Evolutionary conservation across 2,888 invertebrate genomes (phyloP), one percentile per base, ranked within the genome.

Genomic region (Conomelus anceps): DNA sequence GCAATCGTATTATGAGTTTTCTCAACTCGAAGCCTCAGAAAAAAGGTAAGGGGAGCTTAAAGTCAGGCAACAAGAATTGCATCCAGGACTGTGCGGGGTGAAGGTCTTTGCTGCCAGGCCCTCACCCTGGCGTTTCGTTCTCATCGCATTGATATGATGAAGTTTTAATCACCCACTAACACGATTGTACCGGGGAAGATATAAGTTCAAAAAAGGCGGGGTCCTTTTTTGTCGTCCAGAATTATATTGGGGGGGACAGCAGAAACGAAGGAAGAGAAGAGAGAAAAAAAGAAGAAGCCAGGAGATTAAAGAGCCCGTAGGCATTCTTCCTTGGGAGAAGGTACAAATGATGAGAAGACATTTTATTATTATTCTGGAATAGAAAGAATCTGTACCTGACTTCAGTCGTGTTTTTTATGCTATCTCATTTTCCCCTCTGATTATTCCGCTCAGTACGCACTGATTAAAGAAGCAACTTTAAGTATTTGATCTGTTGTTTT

Each of bases 121-220:
- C n/a, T n/a, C n/a, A n/a, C n/a, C n/a, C n/a, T n/a, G n/a, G n/a
- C 34, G 34, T 34, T 34, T n/a, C 34, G 34, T 63, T 63, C 85
- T 85, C 24, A 84, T 86, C 88, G 88, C 89, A 89, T 89, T 89
- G 89, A 88, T 88, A 88, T 87, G 88, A 89, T 89, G 86, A 89
- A 89, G 89, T 88, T 89, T 89, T 89, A 89, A 89, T 89, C 89
- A 89, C 89, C 88, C 86, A 87, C 89, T 89, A 89, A 89, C 89
- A 89, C 89, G 89, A 89, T 89, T 89, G 89, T 23, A 24, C 63
- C 63, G n/a, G n/a, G 63, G 63, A 63, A 63, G 63, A 63, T 63
- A 63, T 63, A 63, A 63, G 63, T 63, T 63, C 63, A 63, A 63
- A 63, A 63, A 63, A 63, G 63, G 63, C 63, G 63, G 63, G 63